A percentile compares a stretch with the other conserved stretches of the same genome.
Evolutionary conservation across 1,140 invertebrate species (phyloP).

Genomic region (Drosophila pseudoananassae): DNA sequence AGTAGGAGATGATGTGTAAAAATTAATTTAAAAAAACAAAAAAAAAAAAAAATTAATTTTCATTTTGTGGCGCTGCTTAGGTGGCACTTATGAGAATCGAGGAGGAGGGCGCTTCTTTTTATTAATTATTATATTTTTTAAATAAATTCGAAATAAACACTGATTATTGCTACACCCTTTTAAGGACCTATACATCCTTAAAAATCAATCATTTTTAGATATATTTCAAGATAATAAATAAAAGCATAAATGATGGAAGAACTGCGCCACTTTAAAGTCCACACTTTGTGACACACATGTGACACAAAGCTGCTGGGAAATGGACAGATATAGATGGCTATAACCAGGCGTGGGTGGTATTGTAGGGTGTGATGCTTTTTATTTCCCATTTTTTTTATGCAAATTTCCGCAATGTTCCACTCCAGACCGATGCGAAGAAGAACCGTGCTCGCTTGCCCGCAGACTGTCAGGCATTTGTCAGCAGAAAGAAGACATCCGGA

Average conservation of each 20-base stretch:
- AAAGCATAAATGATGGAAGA: neutral
- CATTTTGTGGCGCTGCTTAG: too few species aligned
- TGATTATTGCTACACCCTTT: too few species aligned
- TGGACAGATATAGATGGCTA: neutral
- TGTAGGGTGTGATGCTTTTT: constrained; percentile 13
- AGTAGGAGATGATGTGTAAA: too few species aligned
- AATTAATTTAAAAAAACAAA: too few species aligned
- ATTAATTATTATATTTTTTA: too few species aligned
- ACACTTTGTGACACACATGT: constrained; percentile 50
- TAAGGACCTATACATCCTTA: too few species aligned
- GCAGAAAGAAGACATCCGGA: constrained; percentile 52
- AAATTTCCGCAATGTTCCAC: constrained; percentile 61
- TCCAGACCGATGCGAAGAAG: neutral
- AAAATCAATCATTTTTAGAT: neutral
- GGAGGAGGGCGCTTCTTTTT: too few species aligned
- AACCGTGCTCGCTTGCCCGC: too few species aligned
- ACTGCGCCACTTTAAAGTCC: constrained; percentile 17
- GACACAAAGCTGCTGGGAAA: constrained; percentile 15
- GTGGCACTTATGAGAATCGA: too few species aligned
- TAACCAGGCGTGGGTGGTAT: neutral
- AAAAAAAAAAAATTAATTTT: too few species aligned
- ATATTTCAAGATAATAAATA: neutral
- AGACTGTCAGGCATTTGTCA: constrained; percentile 62
- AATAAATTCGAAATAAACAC: too few species aligned
- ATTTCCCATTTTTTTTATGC: constrained; percentile 62